Evolutionary conservation across 2,888 invertebrate genomes (phyloP), one percentile per base, ranked within the genome.

Genomic region (Leptinotarsa tumamoca): DNA sequence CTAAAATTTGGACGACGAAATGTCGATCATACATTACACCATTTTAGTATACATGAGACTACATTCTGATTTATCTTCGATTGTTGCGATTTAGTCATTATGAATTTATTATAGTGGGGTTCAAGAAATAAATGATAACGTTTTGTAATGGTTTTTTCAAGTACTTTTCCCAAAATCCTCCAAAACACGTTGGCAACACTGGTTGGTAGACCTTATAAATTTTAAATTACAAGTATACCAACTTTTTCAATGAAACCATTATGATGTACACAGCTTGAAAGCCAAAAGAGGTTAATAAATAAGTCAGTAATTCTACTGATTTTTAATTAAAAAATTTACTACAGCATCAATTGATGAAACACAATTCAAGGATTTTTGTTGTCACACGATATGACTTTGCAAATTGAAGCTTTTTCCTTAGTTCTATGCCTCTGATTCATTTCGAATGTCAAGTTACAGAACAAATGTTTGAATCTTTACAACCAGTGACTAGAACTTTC

Each of bases 31-130:
- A 75, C 77, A 79, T 77, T 77, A 68, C 68, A 78, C 76, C 77
- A 79, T 80, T 78, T 72, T 69, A 67, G 67, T 74, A 76, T 77
- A 67, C 76, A 72, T 75, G 69, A 73, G 72, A 80, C 76, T 61
- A 56, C 71, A 70, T 77, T 80, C 74, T 77, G 71, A 75, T 76
- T 79, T 78, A 77, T 77, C 73, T 76, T 50, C 73, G 56, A 68
- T 58, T 63, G 73, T 77, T 80, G 78, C 69, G 74, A 80, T 83
- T 66, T 84, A 83, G 82, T 81, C 23, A 83, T 79, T 72, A 81
- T 82, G 80, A 78, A 79, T 83, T 82, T 83, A 82, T 82, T 85
- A 84, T 86, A 85, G 85, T 85, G 83, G 84, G 84, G 82, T 85
- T 85, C 78, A 82, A 83, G 83, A 84, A 84, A 84, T 85, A 83